Evolutionary conservation across 2,888 invertebrate genomes (phyloP).

Genomic region (Drosophila suboccidentalis): DNA sequence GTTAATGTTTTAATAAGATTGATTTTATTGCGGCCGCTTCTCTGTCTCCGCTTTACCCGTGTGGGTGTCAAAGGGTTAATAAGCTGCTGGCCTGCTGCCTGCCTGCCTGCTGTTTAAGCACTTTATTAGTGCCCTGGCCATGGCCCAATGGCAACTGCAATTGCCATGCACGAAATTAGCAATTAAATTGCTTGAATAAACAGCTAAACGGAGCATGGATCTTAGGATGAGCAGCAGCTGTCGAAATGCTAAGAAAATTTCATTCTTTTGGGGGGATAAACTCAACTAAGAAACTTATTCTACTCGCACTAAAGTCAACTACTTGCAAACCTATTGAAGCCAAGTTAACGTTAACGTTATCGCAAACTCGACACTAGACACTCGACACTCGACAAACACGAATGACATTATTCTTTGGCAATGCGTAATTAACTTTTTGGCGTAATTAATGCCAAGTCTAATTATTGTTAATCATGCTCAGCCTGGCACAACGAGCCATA

Average conservation of each 20-base stretch:
- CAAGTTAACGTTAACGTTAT: conserved; percentile 46
- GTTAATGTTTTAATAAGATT: conserved; percentile 84
- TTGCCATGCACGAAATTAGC: conserved; percentile 60
- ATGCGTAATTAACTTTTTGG: conserved; percentile 84
- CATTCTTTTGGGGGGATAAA: background rate
- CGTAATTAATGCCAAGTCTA: conserved; percentile 85
- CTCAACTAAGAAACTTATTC: conserved; percentile 4
- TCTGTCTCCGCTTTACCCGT: conserved; percentile 12
- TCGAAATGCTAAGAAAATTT: background rate
- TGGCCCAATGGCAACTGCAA: conserved; percentile 30
- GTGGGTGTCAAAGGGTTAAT: conserved; percentile 82
- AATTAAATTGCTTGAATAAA: conserved; percentile 68
- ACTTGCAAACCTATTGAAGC: background rate
- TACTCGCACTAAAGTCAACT: conserved; percentile 15
- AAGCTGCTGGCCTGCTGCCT: conserved; percentile 62
- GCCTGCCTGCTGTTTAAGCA: conserved; percentile 81
- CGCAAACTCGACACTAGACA: conserved; percentile 39
- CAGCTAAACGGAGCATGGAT: conserved; percentile 31
- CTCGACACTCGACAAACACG: conserved; percentile 33
- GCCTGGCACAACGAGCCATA: conserved; percentile 69
- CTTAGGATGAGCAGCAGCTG: conserved; percentile 35
- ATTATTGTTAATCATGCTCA: conserved; percentile 85
- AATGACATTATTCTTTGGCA: conserved; percentile 61
- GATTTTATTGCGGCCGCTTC: conserved; percentile 80
- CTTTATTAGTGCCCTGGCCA: conserved; percentile 73